Base-by-base conservation (phyloP, 2,888 invertebrate genomes). In the Fragum whitleyi region DNA sequence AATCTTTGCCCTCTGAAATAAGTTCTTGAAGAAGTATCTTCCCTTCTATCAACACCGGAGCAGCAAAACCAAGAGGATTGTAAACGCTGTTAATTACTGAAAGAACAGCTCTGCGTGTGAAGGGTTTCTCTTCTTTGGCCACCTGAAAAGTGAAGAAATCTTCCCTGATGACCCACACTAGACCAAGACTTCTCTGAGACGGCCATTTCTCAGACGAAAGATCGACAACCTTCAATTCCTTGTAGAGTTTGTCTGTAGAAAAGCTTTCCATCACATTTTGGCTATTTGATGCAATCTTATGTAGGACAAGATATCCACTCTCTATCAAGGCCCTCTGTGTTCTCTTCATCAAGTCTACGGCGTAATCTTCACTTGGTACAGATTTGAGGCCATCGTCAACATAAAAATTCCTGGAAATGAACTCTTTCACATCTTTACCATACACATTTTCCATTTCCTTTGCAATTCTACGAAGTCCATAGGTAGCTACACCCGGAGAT, bases 321-420 rank as follows among this genome's bases (percentile, higher is more conserved):
- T 69, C 53, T 28, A 26, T 47, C 29, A 69, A 51, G 3, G 26
- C 69, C 23, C 21, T 9, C 53, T 69, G 69, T 36, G 51, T 69
- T 51, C 53, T 32, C 39, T 51, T 51, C 47, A 51, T 47, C 14
- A 86, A 32, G 36, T 70, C 51, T 16, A 81, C 53, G 7, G 81
- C 81, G 42, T 75, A 55, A 7, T 68, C 51, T 29, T 3, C 42
- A n/a, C 61, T 78, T 0, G 67, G 23, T n/a, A 55, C 26, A 26
- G 82, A 79, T 16, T 61, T 72, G 11, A 86, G 57, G 0, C 68
- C 86, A 70, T 88, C 86, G 59, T 85, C 87, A 5, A 86, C 82
- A 39, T 88, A 88, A 59, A 86, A 85, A 26, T 83, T 47, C 5
- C 70, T 47, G 1, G 32, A 11, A 16, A 83, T 79, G 28, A 80